Conservation (phyloP, 2,797 vertebrate species). For the Delichon dasypus region DNA sequence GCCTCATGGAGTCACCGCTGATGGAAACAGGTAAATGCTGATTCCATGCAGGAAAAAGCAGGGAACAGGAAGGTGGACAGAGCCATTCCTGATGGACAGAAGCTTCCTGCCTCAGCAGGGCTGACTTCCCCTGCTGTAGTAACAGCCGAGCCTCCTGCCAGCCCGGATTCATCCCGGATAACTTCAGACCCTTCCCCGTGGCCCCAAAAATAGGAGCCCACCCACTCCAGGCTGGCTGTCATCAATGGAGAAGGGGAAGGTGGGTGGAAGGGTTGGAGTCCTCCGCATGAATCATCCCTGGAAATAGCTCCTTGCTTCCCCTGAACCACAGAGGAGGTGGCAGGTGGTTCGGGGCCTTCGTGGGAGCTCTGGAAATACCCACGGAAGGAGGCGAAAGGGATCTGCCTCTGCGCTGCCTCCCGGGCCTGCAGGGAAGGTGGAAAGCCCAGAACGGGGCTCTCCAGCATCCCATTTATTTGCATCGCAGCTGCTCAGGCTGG, state of each 20-base stretch:
- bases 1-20: neutral
- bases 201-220: constrained; percentile 47
- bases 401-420: neutral
- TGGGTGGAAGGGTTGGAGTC: neutral
- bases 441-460: neutral
- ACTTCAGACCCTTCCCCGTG: neutral
- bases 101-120: neutral
- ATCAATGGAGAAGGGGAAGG: constrained; percentile 48
- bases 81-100: neutral
- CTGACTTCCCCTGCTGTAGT: neutral
- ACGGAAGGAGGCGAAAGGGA: neutral
- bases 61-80: neutral
- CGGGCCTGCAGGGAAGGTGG: neutral
- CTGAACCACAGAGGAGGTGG: neutral
- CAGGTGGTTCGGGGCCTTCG: neutral
- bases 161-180: neutral
- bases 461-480: neutral
- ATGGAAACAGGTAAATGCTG: neutral
- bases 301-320: neutral
- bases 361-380: neutral
- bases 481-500: neutral
- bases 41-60: neutral
- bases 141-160: neutral
- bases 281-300: constrained; percentile 38
- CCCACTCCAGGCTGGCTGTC: constrained; percentile 26